These are phyloP conservation scores for Pomatorhinus ruficollis DNA, from an alignment of 2,113 vertebrate genomes.

Conservation along the genomic window DNA sequence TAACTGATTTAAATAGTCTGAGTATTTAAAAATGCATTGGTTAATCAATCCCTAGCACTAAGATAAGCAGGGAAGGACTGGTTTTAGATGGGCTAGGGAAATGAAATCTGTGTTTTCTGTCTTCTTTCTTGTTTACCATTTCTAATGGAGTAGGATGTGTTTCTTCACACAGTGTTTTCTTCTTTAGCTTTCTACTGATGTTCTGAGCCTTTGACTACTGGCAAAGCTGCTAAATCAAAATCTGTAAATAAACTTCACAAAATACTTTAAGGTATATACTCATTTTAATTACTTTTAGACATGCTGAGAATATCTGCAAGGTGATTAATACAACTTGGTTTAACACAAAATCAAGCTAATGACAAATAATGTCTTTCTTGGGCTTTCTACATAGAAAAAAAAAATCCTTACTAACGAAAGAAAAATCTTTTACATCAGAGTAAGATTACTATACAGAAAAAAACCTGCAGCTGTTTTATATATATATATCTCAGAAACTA, in stretches of 20 bases:
- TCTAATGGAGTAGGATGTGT: background rate
- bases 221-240: background rate
- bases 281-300: constrained; percentile 12
- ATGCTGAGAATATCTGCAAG: background rate
- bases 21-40: background rate
- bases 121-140: background rate
- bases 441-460: background rate
- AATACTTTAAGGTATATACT: background rate
- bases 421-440: background rate
- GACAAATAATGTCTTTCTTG: background rate
- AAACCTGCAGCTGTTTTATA: background rate
- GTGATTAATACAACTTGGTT: background rate
- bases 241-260: background rate
- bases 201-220: background rate
- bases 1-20: background rate
- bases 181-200: background rate
- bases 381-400: background rate
- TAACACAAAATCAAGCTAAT: background rate
- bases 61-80: background rate
- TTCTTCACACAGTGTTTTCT: background rate
- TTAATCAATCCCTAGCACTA: background rate
- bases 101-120: background rate
- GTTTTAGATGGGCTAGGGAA: background rate
- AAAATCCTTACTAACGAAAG: background rate
- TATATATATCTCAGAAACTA: background rate